These are phyloP conservation scores for Chlamydotis undulata DNA, from an alignment of 2,113 vertebrate species.

Conservation along the genomic window DNA sequence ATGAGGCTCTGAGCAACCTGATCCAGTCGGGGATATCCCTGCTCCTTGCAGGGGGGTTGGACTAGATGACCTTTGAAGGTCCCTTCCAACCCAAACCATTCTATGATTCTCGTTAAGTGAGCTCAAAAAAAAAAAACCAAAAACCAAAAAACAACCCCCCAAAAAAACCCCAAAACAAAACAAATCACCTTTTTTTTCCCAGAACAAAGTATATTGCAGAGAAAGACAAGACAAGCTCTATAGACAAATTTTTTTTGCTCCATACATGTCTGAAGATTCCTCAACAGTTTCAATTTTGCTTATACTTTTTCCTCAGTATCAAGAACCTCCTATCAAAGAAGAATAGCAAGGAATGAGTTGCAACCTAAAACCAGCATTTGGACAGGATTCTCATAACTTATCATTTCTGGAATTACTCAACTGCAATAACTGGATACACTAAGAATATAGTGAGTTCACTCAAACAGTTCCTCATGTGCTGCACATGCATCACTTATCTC, in stretches of 20 bases:
- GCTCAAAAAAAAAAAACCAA: neutral
- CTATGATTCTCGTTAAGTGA: neutral
- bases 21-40: too few relatives aligned
- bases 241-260: neutral
- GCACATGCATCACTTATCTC: neutral
- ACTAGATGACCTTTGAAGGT: too few relatives aligned
- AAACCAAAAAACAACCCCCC: too few relatives aligned
- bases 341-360: neutral
- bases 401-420: neutral
- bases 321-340: neutral
- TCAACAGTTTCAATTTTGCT: neutral
- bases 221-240: neutral
- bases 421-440: neutral
- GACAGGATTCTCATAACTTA: neutral
- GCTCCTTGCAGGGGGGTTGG: too few relatives aligned
- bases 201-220: neutral
- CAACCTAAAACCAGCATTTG: neutral
- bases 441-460: neutral
- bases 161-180: too few relatives aligned
- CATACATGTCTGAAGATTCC: neutral
- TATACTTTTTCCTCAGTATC: neutral
- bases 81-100: too few relatives aligned
- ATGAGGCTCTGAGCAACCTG: too few relatives aligned
- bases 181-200: neutral
- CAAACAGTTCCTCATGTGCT: neutral